Evolutionary conservation across 64 coral and sea anemone species (phyloP).

Genomic region (Dendronephthya gigantea): DNA sequence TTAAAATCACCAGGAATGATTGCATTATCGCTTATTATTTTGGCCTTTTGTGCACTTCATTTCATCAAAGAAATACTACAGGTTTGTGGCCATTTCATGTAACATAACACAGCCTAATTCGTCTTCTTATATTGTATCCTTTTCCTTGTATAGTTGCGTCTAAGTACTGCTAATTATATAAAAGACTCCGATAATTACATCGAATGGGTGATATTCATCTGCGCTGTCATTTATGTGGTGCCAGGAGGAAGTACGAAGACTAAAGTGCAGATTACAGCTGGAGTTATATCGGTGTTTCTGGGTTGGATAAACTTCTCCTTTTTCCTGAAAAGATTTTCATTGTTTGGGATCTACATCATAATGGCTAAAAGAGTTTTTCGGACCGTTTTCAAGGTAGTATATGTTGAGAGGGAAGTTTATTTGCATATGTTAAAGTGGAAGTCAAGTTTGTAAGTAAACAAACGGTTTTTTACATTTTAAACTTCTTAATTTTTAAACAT

Average conservation of each 20-base stretch:
- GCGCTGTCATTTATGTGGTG: not conserved
- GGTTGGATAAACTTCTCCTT: not conserved
- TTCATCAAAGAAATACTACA: not conserved
- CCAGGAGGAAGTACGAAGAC: not conserved
- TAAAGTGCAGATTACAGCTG: not conserved
- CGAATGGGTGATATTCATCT: not conserved
- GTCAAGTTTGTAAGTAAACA: not conserved
- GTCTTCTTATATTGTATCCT: too few relatives aligned
- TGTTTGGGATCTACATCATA: slow-evolving; percentile 8
- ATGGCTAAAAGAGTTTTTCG: not conserved
- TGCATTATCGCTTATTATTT: not conserved
- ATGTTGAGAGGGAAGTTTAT: too few relatives aligned
- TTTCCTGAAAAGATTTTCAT: not conserved
- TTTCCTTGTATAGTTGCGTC: not conserved
- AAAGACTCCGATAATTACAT: not conserved
- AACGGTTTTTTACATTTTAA: too few relatives aligned
- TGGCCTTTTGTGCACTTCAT: not conserved
- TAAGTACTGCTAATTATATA: not conserved
- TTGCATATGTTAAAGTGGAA: not conserved
- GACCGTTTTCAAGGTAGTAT: not conserved
- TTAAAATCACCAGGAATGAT: not conserved
- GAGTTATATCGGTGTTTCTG: not conserved
- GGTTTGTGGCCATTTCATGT: not conserved
- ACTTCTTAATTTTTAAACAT: too few relatives aligned
- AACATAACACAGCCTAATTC: too few relatives aligned